Evolutionary conservation across 1,140 invertebrate species (phyloP).

Genomic region (Drosophila elegans): DNA sequence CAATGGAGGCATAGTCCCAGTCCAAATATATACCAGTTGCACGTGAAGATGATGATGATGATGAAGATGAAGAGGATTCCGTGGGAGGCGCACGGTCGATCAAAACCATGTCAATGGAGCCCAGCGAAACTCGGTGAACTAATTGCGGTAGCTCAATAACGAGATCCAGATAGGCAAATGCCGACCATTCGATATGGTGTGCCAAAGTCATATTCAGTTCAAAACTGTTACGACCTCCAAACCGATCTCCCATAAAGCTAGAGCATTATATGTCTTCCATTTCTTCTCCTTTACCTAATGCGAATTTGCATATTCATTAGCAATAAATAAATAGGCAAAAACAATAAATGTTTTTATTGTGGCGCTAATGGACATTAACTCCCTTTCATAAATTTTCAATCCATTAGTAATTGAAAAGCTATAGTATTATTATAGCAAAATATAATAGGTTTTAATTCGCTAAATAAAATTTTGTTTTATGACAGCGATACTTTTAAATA

Average conservation of each 20-base stretch:
- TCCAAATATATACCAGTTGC: not conserved
- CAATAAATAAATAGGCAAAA: slow-evolving; percentile 7
- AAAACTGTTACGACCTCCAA: slow-evolving; percentile 1
- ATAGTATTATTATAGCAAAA: no score
- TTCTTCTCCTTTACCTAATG: not conserved
- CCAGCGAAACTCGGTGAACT: slow-evolving; percentile 78
- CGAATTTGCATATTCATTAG: slow-evolving; percentile 8
- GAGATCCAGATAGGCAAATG: not conserved
- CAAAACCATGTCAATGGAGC: slow-evolving; percentile 75
- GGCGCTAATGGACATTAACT: not conserved
- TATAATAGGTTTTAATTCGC: no score
- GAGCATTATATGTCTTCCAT: not conserved
- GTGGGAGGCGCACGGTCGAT: slow-evolving; percentile 61
- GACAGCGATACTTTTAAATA: no score
- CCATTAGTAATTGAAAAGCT: not conserved
- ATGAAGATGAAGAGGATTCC: slow-evolving; percentile 30
- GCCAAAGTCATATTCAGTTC: not conserved
- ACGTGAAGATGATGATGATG: slow-evolving; percentile 20
- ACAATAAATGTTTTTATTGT: slow-evolving; percentile 5
- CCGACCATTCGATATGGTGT: not conserved
- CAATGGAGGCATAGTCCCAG: slow-evolving; percentile 46
- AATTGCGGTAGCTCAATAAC: slow-evolving; percentile 53
- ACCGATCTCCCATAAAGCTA: not conserved
- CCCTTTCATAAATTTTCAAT: not conserved
- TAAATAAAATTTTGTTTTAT: no score